phyloP scores from a whole-genome alignment of 2,113 vertebrate genomes.

The Megaceryle maxima region DNA sequence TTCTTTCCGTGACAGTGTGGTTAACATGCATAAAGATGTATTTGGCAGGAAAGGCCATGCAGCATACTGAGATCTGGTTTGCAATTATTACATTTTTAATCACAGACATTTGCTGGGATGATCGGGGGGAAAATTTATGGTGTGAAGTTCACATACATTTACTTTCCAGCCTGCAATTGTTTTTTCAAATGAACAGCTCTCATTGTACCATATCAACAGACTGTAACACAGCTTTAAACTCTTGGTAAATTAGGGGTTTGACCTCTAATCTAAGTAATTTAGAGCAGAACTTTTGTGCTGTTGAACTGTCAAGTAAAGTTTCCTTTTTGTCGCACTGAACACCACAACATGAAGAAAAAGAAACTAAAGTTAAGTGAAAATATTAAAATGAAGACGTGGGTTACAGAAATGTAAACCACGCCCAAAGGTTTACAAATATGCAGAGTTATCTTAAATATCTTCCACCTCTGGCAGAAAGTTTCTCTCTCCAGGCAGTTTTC shows the following conservation, averaged over 20 bases:
- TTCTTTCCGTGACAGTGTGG: slow-evolving; percentile 16
- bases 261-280: neutral
- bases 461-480: neutral
- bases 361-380: neutral
- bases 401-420: slow-evolving; percentile 13
- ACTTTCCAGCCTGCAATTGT: slow-evolving; percentile 71
- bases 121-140: neutral
- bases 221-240: neutral
- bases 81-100: neutral
- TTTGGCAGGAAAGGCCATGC: slow-evolving; percentile 70
- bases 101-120: slow-evolving; percentile 19
- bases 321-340: neutral
- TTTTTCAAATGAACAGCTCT: slow-evolving; percentile 78
- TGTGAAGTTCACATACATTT: neutral
- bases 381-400: neutral
- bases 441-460: neutral
- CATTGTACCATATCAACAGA: neutral
- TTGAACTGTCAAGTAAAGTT: neutral
- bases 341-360: neutral
- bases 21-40: slow-evolving; percentile 71
- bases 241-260: neutral
- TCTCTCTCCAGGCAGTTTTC: neutral
- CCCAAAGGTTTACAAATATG: neutral
- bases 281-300: neutral
- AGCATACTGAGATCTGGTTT: slow-evolving; percentile 13